Evolutionary conservation across 1,140 invertebrate species (phyloP).

Genomic region (Nephila pilipes): DNA sequence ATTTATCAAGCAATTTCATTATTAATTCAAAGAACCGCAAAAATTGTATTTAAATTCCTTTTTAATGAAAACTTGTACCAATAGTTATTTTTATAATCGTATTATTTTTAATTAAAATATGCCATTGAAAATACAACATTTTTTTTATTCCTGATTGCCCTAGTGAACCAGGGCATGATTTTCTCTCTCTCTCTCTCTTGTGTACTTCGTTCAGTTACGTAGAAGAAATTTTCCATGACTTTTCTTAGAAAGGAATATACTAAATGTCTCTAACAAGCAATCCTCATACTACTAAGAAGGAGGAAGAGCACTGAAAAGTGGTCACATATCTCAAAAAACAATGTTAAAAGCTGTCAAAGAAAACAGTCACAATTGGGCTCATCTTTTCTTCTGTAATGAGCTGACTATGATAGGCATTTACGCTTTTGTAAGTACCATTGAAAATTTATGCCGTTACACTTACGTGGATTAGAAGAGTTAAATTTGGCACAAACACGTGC

Average conservation of each 20-base stretch:
- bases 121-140: too few species aligned
- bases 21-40: too few species aligned
- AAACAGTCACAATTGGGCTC: background rate
- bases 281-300: background rate
- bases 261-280: background rate
- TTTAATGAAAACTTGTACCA: too few species aligned
- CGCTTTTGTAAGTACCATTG: background rate
- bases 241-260: background rate
- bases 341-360: slow-evolving; percentile 16
- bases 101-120: too few species aligned
- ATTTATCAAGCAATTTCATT: too few species aligned
- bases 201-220: too few species aligned
- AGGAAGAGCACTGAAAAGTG: background rate
- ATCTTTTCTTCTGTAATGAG: background rate
- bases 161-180: too few species aligned
- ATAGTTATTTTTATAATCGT: too few species aligned
- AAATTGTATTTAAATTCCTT: too few species aligned
- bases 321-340: background rate
- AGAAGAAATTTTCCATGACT: background rate
- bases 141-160: too few species aligned
- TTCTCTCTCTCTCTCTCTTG: too few species aligned
- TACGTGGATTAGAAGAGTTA: background rate
- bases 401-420: background rate
- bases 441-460: background rate
- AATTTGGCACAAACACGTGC: background rate